Conservation (phyloP, 30 jellyfish, hydroid and myxozoan genomes). For the Aurelia coerulea region DNA sequence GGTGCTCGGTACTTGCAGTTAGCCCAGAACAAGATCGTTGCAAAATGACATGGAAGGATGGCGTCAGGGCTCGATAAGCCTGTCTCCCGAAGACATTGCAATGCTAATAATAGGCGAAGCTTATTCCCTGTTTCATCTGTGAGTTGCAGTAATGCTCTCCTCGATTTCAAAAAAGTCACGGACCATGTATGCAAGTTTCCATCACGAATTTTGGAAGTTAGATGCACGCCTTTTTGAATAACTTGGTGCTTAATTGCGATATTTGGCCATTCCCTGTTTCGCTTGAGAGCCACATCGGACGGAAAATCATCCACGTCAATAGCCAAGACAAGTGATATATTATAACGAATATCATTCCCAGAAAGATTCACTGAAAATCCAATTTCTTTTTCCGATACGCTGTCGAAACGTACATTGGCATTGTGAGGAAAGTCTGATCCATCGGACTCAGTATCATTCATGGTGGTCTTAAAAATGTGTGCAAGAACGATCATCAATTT, state of each 20-base stretch:
- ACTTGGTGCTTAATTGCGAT: conserved; percentile 45
- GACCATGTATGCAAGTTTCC: conserved; percentile 79
- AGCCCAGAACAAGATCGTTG: conserved; percentile 89
- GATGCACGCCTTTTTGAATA: conserved; percentile 78
- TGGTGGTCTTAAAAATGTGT: conserved; percentile 41
- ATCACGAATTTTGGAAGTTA: conserved; percentile 60
- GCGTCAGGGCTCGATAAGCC: conserved; percentile 69
- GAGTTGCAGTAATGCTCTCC: conserved; percentile 68
- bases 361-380: conserved; percentile 59
- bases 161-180: conserved; percentile 77
- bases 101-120: conserved; percentile 69
- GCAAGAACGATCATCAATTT: conserved; percentile 84
- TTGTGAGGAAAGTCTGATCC: conserved; percentile 48
- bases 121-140: conserved; percentile 73
- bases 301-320: conserved; percentile 75
- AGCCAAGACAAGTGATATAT: conserved; percentile 69
- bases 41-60: conserved; percentile 77
- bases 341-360: conserved; percentile 42
- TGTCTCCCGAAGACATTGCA: conserved; percentile 82
- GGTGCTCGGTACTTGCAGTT: conserved; percentile 64
- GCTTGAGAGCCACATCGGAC: conserved; percentile 10
- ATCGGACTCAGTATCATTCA: conserved; percentile 11
- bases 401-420: conserved; percentile 58
- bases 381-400: conserved; percentile 50
- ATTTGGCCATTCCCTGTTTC: conserved; percentile 83